These are phyloP conservation scores for Pollachius pollachius DNA, from an alignment of 2,113 vertebrate genomes.

Conservation along the genomic window DNA sequence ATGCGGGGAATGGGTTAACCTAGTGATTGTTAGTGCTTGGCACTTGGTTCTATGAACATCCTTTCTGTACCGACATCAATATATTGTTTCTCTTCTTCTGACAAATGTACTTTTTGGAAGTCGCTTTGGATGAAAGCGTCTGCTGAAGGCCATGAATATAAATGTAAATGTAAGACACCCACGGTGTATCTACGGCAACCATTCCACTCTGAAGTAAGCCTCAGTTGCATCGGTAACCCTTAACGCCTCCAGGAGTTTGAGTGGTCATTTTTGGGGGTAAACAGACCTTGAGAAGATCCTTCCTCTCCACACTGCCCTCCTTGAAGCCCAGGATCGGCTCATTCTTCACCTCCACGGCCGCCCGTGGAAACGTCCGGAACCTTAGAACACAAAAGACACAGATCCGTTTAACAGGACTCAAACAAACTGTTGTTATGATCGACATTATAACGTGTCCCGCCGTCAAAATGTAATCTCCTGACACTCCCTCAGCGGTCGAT, in stretches of 20 bases:
- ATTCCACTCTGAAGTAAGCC: neutral
- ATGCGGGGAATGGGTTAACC: too few relatives aligned
- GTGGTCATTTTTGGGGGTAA: neutral
- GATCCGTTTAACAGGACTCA: neutral
- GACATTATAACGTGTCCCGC: neutral
- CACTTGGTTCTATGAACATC: too few relatives aligned
- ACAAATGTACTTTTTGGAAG: too few relatives aligned
- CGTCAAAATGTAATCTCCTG: neutral
- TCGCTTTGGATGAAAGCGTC: too few relatives aligned
- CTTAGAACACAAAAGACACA: conserved; percentile 54
- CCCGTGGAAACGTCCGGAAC: conserved; percentile 67
- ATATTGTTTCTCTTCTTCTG: too few relatives aligned
- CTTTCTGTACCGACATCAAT: too few relatives aligned
- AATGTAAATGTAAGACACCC: too few relatives aligned
- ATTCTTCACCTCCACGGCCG: conserved; percentile 80
- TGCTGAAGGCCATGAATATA: too few relatives aligned
- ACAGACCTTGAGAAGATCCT: conserved; percentile 79
- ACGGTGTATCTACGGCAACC: neutral
- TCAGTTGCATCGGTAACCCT: neutral
- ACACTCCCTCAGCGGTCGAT: too few relatives aligned
- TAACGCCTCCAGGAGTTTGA: too few relatives aligned
- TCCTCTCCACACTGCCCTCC: conserved; percentile 79
- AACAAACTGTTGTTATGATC: neutral
- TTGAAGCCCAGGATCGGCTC: conserved; percentile 86
- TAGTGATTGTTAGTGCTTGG: too few relatives aligned